Base-by-base conservation (phyloP, 1,140 invertebrate genomes). In the Trichomalopsis sarcophagae region DNA sequence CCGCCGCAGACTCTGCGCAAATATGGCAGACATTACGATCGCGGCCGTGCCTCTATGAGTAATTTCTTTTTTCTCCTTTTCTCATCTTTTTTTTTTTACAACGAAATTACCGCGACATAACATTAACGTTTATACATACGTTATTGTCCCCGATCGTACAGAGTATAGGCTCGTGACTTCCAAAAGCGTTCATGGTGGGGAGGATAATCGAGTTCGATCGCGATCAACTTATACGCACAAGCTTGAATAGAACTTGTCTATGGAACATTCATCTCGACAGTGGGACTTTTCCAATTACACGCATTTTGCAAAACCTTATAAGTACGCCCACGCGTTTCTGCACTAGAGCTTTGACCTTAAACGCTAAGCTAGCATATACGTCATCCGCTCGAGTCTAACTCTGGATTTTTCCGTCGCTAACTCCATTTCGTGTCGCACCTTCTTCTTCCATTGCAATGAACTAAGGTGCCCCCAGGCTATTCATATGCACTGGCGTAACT, bases 11-110 rank as follows among this genome's bases (percentile, higher is more conserved):
- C 30, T 47, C 44, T 81, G 14, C 80, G 14, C 80, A 55, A 81
- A 81, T 81, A 73, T 33, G 66, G 78, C n/a, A 66, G 1, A 40
- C 9, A 68, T 79, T 79, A 79, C 36, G 76, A 78, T 78, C 47
- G 17, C 47, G 17, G 30, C 47, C 2, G 62, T 23, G 62, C 62
- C 55, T 62, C 6, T 21, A 62, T 30, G 27, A 78, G 9, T 62
- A 78, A 33, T 33, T 13, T 30, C 47, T 50, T 36, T 4, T 47
- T 23, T 47, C 6, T 23, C 27, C 27, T 27, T 27, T 27, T 27
- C 27, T 27, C n/a, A n/a, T n/a, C 2, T 27, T 27, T 36, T 78
- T 33, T 30, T 4, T 33, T 66, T 78, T 78, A 17, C 27, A 27
- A 30, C 7, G 30, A 21, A 50, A 27, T 36, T 77, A 13, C 40